Evolutionary conservation across 2,797 vertebrate genomes (phyloP).

Genomic region (Spondyliosoma cantharus): DNA sequence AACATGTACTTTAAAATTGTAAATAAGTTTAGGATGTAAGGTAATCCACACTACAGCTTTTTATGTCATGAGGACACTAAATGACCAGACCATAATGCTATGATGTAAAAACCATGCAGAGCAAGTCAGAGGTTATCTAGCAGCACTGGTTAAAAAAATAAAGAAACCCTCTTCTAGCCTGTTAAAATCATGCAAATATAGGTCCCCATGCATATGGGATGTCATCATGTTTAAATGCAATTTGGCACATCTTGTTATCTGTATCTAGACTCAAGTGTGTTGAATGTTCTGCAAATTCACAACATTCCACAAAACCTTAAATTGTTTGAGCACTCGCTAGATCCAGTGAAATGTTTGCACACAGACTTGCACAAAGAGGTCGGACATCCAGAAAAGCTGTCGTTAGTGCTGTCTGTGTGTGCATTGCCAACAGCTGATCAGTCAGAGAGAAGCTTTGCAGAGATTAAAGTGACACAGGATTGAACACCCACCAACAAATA

Average conservation of each 20-base stretch:
- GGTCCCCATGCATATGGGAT: neutral
- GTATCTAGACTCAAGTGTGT: too few species aligned
- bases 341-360: neutral
- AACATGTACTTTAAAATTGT: neutral
- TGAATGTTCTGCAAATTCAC: neutral
- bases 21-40: neutral
- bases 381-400: slow-evolving; percentile 3
- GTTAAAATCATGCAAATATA: neutral
- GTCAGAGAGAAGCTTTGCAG: slow-evolving; percentile 28
- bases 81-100: neutral
- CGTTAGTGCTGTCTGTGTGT: neutral
- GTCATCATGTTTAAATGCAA: neutral
- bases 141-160: neutral
- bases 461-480: slow-evolving; percentile 37
- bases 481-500: slow-evolving; percentile 30
- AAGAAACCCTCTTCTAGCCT: neutral
- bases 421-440: slow-evolving; percentile 23
- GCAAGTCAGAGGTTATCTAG: neutral
- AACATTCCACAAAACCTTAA: neutral
- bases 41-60: neutral
- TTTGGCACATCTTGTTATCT: neutral
- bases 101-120: neutral
- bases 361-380: neutral
- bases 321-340: neutral
- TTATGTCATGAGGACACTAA: neutral